Evolutionary conservation across 2,113 vertebrate genomes (phyloP).

Genomic region (Petrocephalus microphthalmus): DNA sequence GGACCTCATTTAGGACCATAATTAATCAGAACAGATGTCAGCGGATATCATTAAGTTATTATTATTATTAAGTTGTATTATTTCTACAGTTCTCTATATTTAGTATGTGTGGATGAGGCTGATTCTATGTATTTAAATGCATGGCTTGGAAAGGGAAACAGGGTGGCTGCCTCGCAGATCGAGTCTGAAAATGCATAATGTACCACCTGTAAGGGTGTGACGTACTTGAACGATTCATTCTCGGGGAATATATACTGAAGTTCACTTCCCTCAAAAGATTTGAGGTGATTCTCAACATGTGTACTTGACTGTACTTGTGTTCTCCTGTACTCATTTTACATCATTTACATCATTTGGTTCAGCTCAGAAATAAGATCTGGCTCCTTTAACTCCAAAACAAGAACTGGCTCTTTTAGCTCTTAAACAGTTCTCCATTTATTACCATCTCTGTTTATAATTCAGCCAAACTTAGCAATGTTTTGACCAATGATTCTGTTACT

Average conservation of each 20-base stretch:
- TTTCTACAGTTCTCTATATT: not conserved
- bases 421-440: no score
- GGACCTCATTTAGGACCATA: not conserved
- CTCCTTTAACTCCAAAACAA: not conserved
- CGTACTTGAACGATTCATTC: not conserved
- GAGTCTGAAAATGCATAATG: not conserved
- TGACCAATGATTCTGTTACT: not conserved
- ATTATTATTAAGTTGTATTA: no score
- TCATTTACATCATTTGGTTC: no score
- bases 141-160: not conserved
- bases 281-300: not conserved
- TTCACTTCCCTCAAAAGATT: no score
- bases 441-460: not conserved
- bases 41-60: not conserved
- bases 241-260: no score
- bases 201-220: not conserved
- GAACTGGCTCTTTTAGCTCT: no score
- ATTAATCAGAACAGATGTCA: conserved; percentile 15
- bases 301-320: no score
- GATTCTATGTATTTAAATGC: not conserved
- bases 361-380: no score
- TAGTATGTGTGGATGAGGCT: not conserved
- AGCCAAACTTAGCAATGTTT: not conserved
- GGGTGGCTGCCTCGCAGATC: not conserved
- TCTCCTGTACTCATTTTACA: no score